Evolutionary conservation across 2,888 invertebrate genomes (phyloP), one percentile per base, ranked within the genome.

Genomic region (Drosophila demipolita): DNA sequence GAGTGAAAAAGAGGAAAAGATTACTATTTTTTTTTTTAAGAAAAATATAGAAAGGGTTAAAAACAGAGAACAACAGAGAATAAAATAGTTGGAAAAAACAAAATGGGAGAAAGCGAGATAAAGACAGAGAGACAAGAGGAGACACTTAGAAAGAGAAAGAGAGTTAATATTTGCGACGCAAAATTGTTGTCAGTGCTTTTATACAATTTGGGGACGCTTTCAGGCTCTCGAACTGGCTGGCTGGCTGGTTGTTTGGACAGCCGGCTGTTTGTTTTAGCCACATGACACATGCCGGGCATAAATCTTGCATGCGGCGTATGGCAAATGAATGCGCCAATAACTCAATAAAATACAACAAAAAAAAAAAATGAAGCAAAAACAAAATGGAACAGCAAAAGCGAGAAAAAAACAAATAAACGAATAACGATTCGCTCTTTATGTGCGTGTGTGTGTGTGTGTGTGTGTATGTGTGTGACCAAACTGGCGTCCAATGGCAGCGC

Each of bases 301-400:
- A 84, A 84, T 84, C 84, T 84, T 84, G 87, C 67, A 88, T 85
- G 83, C 69, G 81, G 86, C 83, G 88, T 87, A 86, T 84, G 89
- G 89, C 84, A 84, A 84, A 84, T 88, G 89, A 84, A 84, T 84
- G 89, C 89, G 84, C 84, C 84, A 84, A 84, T 84, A 84, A 88
- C 84, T 84, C 89, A 84, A 84, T 88, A 83, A 88, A 78, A 78
- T 62, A 67, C 52, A 65, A 59, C 53, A 65, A 60, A 40, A 53
- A 42, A 45, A 36, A 32, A 50, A 49, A 61, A 60, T 29, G 29
- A 29, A 6, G 29, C 29, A 35, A 60, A 7, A 26, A 29, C 15
- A 33, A 8, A 49, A 64, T 29, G 29, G 7, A 45, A 38, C 26
- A 32, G 26, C 15, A 49, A 26, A 17, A 23, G 23, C 23, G 23